Base-by-base conservation (phyloP, 1,140 invertebrate genomes). In the Tyrophagus putrescentiae region DNA sequence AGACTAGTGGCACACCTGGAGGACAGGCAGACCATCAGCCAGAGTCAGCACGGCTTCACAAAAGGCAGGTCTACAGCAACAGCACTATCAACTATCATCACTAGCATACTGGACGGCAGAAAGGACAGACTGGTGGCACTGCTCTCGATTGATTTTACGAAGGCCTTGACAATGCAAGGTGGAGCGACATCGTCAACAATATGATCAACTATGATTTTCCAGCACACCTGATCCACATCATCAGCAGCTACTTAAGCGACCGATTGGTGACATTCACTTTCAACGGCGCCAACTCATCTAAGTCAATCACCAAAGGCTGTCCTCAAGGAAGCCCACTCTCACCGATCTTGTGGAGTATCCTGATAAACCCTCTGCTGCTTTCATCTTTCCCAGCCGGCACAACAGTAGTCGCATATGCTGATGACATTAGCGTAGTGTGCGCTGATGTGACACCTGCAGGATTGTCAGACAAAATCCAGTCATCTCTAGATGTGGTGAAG, bases 261-360 rank as follows among this genome's bases (percentile, higher is more conserved):
- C 21, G 54, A 6, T 41, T 11, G 7, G 25, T 36, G 11, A 11
- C 11, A 23, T 23, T 50, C 11, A 27, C 18, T 13, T 50, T 13
- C 31, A 27, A 27, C 11, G 9, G 31, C 11, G 18, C 48, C 31
- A 50, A 16, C 21, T 53, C 58, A 11, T 56, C 9, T 25, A 54
- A 50, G 54, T 18, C 16, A n/a, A 11, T 60, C n/a, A 57, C 54
- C 11, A 57, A 60, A 57, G 54, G 54, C n/a, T 57, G 54, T 54
- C 34, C 44, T 54, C 54, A 57, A 60, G 54, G 29, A 16, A 56
- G 39, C 9, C n/a, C 44, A 11, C 23, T 11, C 9, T 34, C 39
- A 9, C 54, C 54, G 59, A 11, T 32, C 9, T 39, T 57, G 39
- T 57, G 54, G 54, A 39, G 11, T 11, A 57, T 57, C 11, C 16